Evolutionary conservation across 2,113 vertebrate genomes (phyloP).

Genomic region (Leptobrachium leishanense): DNA sequence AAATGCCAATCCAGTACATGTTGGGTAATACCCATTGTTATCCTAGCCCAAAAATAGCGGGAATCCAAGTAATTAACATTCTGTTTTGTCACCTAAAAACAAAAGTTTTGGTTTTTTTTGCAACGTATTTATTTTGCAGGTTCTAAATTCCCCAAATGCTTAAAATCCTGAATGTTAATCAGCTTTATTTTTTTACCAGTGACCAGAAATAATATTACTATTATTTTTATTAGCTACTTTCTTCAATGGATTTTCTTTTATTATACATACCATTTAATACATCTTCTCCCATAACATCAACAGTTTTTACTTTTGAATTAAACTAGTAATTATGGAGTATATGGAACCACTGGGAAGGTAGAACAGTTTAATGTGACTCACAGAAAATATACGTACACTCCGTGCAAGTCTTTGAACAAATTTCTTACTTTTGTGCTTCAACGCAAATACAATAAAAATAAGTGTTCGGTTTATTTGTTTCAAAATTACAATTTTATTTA

Average conservation of each 20-base stretch:
- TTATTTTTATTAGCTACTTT: no score
- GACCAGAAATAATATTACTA: no score
- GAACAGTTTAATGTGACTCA: neutral
- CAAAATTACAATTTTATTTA: conserved; percentile 3
- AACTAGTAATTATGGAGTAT: neutral
- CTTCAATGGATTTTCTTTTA: neutral
- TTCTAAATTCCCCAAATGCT: no score
- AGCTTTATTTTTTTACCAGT: no score
- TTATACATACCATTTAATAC: neutral
- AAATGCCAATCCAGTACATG: no score
- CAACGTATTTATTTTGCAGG: no score
- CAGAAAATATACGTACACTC: conserved; percentile 12
- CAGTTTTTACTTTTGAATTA: neutral
- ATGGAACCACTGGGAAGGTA: neutral
- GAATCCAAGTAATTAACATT: no score
- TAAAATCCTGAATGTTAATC: no score
- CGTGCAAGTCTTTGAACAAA: conserved; percentile 7
- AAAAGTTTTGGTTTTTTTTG: no score
- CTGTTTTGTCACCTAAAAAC: no score
- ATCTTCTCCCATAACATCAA: neutral
- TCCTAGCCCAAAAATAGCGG: no score
- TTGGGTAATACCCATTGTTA: no score
- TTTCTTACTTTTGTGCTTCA: neutral
- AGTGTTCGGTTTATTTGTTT: conserved; percentile 24
- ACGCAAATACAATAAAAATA: conserved; percentile 19